A percentile compares a stretch with the other conserved stretches of the same genome.
Conservation (phyloP, 2,113 vertebrate species). For the Anarrhichthys ocellatus region DNA sequence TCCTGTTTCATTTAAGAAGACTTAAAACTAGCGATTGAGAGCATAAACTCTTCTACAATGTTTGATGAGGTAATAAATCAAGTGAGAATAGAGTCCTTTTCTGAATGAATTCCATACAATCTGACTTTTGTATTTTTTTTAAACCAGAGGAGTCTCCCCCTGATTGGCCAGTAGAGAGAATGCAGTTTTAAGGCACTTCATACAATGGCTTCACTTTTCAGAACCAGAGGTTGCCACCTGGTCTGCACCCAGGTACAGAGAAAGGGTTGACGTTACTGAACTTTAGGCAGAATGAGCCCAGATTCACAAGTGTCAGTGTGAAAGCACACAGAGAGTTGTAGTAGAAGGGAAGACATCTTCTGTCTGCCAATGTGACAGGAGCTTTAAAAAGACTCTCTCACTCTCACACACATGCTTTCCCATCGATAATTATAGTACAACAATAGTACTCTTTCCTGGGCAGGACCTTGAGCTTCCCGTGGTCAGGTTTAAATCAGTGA, state of each 20-base stretch:
- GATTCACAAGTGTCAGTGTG: slow-evolving; percentile 8
- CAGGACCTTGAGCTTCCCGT: slow-evolving; percentile 65
- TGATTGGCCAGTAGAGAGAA: background rate
- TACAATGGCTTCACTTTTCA: no score
- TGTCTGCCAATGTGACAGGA: slow-evolving; percentile 27
- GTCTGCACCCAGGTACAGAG: background rate
- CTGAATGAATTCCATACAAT: no score
- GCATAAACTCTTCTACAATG: no score
- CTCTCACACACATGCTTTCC: slow-evolving; percentile 37
- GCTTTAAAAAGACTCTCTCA: slow-evolving; percentile 26
- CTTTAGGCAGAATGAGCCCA: background rate
- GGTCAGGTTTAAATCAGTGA: slow-evolving; percentile 64
- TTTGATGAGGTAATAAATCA: no score
- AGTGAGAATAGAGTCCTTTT: no score
- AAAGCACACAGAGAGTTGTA: background rate
- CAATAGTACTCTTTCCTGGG: slow-evolving; percentile 55
- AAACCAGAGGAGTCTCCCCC: background rate
- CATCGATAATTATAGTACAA: slow-evolving; percentile 65
- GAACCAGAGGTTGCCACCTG: background rate
- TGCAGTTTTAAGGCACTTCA: background rate
- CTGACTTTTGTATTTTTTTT: no score
- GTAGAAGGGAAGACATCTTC: slow-evolving; percentile 16
- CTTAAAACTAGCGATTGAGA: background rate
- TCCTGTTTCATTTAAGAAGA: background rate
- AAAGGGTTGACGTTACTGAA: background rate